Conservation (phyloP, 37 sponge, comb jelly and placozoan genomes). For the Mnemiopsis leidyi region DNA sequence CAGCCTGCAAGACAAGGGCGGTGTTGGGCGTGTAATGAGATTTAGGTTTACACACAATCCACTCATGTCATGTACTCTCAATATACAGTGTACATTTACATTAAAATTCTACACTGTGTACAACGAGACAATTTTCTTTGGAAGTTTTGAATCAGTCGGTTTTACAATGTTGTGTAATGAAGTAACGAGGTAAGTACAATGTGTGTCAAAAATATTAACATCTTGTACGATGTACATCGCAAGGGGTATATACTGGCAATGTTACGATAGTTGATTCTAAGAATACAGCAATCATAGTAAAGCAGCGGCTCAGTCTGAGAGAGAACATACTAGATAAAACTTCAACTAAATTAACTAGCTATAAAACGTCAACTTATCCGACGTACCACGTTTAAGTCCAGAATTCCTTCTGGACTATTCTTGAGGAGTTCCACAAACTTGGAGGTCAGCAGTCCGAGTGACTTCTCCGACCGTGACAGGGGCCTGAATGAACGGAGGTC, state of each 20-base stretch:
- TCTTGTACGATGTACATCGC: neutral
- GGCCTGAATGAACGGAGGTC: too few species aligned
- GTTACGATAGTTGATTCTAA: neutral
- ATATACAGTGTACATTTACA: too few species aligned
- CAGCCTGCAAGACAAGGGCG: conserved; percentile 45
- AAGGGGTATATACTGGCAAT: neutral
- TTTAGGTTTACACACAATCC: neutral
- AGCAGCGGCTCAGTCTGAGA: too few species aligned
- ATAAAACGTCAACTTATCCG: neutral
- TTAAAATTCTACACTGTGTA: neutral
- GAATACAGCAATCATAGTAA: neutral
- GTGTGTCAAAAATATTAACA: neutral
- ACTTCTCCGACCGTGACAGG: conserved; percentile 17
- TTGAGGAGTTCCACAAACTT: conserved; percentile 57
- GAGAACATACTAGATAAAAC: too few species aligned
- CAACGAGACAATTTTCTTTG: neutral
- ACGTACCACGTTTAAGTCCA: conserved; percentile 38
- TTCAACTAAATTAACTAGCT: too few species aligned
- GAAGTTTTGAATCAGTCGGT: too few species aligned
- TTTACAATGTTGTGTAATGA: neutral
- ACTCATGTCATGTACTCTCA: too few species aligned
- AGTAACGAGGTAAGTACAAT: neutral
- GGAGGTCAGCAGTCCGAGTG: conserved; percentile 16
- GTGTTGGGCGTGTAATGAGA: neutral
- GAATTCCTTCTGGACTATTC: conserved; percentile 53